A percentile compares a stretch with the other conserved stretches of the same genome.
phyloP scores from a whole-genome alignment of 2,888 invertebrate genomes.

The Penaeus monodon region DNA sequence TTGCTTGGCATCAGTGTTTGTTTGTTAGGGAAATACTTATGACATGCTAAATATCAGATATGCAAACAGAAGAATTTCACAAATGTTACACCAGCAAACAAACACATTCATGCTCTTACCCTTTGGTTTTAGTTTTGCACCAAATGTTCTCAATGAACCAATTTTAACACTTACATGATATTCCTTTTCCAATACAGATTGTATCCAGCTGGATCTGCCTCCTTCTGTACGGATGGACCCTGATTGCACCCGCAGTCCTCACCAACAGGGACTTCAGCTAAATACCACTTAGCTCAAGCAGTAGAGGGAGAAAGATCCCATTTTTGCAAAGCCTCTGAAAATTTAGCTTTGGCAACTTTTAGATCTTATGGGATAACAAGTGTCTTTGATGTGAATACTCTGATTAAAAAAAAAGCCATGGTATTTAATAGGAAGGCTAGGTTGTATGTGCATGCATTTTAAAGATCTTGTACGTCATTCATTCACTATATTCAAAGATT shows the following conservation, averaged over 20 bases:
- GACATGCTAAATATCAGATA: no score
- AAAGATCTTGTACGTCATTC: no score
- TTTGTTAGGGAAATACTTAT: no score
- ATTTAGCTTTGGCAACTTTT: not conserved
- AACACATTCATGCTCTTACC: no score
- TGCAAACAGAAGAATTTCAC: no score
- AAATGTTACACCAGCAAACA: no score
- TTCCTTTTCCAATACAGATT: slow-evolving; percentile 72
- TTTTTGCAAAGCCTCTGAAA: not conserved
- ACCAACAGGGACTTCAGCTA: slow-evolving; percentile 86
- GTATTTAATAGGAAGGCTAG: not conserved
- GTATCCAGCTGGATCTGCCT: slow-evolving; percentile 96
- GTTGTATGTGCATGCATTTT: no score
- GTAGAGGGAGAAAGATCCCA: no score
- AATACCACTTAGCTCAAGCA: not conserved
- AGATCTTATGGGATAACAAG: not conserved
- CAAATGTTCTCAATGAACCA: no score
- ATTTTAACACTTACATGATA: not conserved
- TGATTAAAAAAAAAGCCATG: no score
- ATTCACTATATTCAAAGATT: not conserved
- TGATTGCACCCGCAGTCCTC: slow-evolving; percentile 89
- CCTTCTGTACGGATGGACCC: slow-evolving; percentile 91
- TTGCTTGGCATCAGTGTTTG: not conserved
- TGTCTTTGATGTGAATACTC: not conserved
- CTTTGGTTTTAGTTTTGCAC: no score